A percentile compares a stretch with the other conserved stretches of the same genome.
These are phyloP conservation scores for Leucoraja erinaceus DNA, from an alignment of 2,113 vertebrate genomes.

Conservation along the genomic window DNA sequence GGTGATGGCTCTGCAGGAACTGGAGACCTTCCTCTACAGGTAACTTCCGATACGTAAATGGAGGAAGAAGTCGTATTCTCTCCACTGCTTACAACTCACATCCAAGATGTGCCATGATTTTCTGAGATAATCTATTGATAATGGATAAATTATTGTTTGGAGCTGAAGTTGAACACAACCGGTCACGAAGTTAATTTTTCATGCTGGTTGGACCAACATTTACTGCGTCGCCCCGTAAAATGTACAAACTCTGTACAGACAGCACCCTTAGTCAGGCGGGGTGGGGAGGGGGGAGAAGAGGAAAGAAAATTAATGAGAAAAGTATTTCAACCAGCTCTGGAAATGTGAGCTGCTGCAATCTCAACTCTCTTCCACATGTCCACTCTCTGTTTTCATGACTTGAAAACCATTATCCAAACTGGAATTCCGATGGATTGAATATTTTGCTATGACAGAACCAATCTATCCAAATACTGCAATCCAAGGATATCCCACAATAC, in stretches of 20 bases:
- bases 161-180: background rate
- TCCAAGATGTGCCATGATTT: background rate
- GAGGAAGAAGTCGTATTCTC: background rate
- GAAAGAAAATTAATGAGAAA: no score
- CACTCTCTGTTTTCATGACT: no score
- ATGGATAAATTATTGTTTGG: background rate
- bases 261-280: no score
- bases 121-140: background rate
- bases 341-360: no score
- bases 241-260: no score
- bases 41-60: conserved; percentile 43
- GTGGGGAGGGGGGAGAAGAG: no score
- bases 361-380: no score
- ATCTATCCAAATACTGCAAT: background rate
- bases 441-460: background rate
- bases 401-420: background rate
- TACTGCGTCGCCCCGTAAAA: no score
- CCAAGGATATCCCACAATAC: background rate
- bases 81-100: background rate
- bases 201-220: no score
- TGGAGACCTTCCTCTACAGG: conserved; percentile 80
- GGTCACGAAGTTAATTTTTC: background rate
- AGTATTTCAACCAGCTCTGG: no score
- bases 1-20: conserved; percentile 78
- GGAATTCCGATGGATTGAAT: background rate